A percentile compares a stretch with the other conserved stretches of the same genome.
Evolutionary conservation across 2,797 vertebrate species (phyloP).

Genomic region (Enteromius fasciolatus): DNA sequence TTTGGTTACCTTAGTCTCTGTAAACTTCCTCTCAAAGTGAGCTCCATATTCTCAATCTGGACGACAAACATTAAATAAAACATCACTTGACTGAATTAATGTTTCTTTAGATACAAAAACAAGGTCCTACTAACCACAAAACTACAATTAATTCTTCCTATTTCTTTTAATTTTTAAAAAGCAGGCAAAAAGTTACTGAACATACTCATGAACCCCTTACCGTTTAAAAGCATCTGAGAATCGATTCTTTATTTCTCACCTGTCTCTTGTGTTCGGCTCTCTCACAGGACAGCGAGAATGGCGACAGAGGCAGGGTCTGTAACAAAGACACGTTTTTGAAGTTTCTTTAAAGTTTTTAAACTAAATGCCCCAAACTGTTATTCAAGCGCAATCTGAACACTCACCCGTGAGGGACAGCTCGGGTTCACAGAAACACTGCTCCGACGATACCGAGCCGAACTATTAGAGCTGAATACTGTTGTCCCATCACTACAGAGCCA

Average conservation of each 20-base stretch:
- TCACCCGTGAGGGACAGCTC: slow-evolving; percentile 77
- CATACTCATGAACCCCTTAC: background rate
- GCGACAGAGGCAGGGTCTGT: slow-evolving; percentile 73
- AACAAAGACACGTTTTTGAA: background rate
- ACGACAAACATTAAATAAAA: background rate
- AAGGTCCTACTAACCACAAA: background rate
- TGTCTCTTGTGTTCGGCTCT: slow-evolving; percentile 74
- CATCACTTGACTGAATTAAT: background rate
- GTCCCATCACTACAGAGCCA: slow-evolving; percentile 72
- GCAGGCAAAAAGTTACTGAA: background rate
- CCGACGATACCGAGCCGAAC: slow-evolving; percentile 75
- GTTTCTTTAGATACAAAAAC: background rate
- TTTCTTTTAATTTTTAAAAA: background rate
- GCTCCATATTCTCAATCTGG: slow-evolving; percentile 78
- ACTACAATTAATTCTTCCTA: background rate
- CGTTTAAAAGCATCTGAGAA: background rate
- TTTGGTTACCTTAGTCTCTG: slow-evolving; percentile 73
- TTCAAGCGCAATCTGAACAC: slow-evolving; percentile 28
- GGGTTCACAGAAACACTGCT: slow-evolving; percentile 83
- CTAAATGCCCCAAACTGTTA: background rate
- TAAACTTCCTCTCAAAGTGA: slow-evolving; percentile 70
- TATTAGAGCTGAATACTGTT: slow-evolving; percentile 72
- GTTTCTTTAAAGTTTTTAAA: background rate
- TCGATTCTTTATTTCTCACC: slow-evolving; percentile 64
- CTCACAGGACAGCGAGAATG: slow-evolving; percentile 73